Percentiles rank a stretch among this genome's conserved stretches.
phyloP scores from a whole-genome alignment of 2,797 vertebrate genomes.

The Zalophus californianus region DNA sequence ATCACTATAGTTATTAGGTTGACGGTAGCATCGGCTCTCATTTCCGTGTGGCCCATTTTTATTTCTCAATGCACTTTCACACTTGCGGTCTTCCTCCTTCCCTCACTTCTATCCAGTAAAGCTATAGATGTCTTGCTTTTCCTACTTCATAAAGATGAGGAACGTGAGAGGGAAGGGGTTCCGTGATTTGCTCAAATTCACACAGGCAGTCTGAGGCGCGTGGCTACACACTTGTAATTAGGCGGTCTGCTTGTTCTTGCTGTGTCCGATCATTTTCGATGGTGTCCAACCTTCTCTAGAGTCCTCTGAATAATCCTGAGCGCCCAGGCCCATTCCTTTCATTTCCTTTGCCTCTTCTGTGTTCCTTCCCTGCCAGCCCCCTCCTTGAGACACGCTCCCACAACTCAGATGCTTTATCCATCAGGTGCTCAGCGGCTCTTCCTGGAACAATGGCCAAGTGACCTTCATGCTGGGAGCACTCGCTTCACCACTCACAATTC shows the following conservation, averaged over 20 bases:
- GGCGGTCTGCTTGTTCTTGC: not conserved
- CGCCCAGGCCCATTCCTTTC: not conserved
- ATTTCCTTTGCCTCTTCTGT: not conserved
- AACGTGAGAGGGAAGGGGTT: not conserved
- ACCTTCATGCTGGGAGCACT: not conserved
- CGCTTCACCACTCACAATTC: not conserved
- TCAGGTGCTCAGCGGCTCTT: not conserved
- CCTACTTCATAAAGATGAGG: not conserved
- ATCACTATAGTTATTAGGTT: not conserved
- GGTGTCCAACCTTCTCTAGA: not conserved
- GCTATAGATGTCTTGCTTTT: not conserved
- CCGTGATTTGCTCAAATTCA: not conserved
- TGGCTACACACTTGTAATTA: rapidly evolving
- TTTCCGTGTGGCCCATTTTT: not conserved
- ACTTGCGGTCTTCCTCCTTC: not conserved
- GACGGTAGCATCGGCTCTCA: not conserved
- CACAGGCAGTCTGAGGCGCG: rapidly evolving
- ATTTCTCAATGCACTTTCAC: not conserved
- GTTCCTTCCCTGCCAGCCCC: not conserved
- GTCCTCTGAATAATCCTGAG: not conserved
- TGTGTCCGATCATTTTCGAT: not conserved
- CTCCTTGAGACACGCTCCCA: not conserved
- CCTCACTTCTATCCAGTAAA: not conserved
- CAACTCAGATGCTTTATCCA: not conserved
- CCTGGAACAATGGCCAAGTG: rapidly evolving